A percentile compares a stretch with the other conserved stretches of the same genome.
These are phyloP conservation scores for Solea senegalensis DNA, from an alignment of 2,113 vertebrate genomes.

Conservation along the genomic window DNA sequence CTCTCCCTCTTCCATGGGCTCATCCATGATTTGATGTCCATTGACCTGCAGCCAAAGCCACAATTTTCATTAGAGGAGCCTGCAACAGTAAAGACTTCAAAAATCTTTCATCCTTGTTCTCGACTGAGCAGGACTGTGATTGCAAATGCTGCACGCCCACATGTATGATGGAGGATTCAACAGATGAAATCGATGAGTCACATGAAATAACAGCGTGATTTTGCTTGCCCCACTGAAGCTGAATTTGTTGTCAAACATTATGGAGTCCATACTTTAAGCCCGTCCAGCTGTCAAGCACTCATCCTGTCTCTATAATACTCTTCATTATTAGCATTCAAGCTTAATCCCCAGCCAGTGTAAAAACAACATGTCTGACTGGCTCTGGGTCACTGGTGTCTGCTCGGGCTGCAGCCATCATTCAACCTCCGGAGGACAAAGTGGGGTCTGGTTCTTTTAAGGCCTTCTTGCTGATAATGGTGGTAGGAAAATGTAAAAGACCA, in stretches of 20 bases:
- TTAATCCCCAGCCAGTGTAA: slow-evolving; percentile 66
- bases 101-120: slow-evolving; percentile 54
- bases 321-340: slow-evolving; percentile 71
- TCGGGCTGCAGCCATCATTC: slow-evolving; percentile 47
- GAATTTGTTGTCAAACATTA: slow-evolving; percentile 68
- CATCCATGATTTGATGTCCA: slow-evolving; percentile 94
- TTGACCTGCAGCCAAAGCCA: slow-evolving; percentile 85
- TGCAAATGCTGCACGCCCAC: slow-evolving; percentile 69
- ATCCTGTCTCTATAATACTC: slow-evolving; percentile 59
- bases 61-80: slow-evolving; percentile 39
- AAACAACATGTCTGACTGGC: slow-evolving; percentile 66
- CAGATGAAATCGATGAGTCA: slow-evolving; percentile 73
- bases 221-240: slow-evolving; percentile 36
- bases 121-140: slow-evolving; percentile 47
- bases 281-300: slow-evolving; percentile 61
- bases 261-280: slow-evolving; percentile 65
- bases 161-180: slow-evolving; percentile 64
- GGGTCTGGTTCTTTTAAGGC: slow-evolving; percentile 9
- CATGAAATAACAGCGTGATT: slow-evolving; percentile 48
- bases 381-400: slow-evolving; percentile 40
- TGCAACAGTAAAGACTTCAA: slow-evolving; percentile 43
- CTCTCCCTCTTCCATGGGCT: slow-evolving; percentile 96
- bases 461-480: slow-evolving; percentile 1
- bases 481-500: slow-evolving; percentile 4
- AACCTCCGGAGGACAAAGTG: slow-evolving; percentile 35